Base-by-base conservation (phyloP, 2,797 vertebrate species). In the Botia almorhae region DNA sequence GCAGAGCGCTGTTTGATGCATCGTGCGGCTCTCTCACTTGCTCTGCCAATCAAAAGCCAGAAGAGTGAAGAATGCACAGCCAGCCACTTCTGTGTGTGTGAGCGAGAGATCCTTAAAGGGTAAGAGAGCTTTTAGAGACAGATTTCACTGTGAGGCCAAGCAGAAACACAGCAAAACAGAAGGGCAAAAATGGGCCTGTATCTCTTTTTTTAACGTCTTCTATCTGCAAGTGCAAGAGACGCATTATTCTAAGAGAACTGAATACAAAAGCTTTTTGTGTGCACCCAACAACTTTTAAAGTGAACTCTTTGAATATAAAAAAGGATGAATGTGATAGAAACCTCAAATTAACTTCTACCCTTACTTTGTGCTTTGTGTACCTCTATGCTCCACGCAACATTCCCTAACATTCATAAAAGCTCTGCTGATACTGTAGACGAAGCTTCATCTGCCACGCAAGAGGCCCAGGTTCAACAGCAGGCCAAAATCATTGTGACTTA, bases 11-110 rank as follows among this genome's bases (percentile, higher is more conserved):
- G 6, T 81, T 60, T 63, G 75, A 76, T 63, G 53, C 58, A 48
- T 33, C 53, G 48, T 77, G 58, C 51, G 53, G 55, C 48, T 78
- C 50, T 64, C 73, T 76, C 58, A 83, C 73, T 53, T 53, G 65
- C 26, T 23, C 51, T 74, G 75, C 55, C 69, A 85, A 81, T 79
- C 79, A 82, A 39, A 61, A 60, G 23, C 19, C 58, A 78, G 23
- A 76, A 6, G 61, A 83, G 50, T 69, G 46, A 39, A 26, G 60
- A 71, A 58, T 53, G 11, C 7, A 17, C 68, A 55, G 56, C 36
- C 53, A 61, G 70, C n/a, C 21, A 64, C 21, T 70, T 53, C 17
- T 7, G 19, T 11, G 13, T 74, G 65, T 68, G 23, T 19, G 53
- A 7, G n/a, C 46, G 11, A 43, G 43, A 63, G 17, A 63, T 71